These are phyloP conservation scores for Agrochola litura DNA, from an alignment of 2,888 invertebrate genomes.

Conservation along the genomic window DNA sequence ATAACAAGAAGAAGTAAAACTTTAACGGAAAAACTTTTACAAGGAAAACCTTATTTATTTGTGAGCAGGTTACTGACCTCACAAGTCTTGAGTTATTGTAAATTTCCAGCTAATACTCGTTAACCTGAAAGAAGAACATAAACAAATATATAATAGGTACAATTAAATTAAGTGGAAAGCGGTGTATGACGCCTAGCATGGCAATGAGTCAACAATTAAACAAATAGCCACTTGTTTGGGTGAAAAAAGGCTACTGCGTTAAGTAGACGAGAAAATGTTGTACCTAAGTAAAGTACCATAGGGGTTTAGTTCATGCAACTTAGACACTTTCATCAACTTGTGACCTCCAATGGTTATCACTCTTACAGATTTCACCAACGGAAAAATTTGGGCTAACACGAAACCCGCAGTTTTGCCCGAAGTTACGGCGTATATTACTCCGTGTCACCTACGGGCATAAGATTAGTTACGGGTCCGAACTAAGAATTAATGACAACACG, in stretches of 20 bases:
- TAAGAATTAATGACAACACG: no score
- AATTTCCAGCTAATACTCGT: constrained; percentile 5
- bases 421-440: no score
- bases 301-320: no score
- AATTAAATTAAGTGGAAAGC: constrained; percentile 32
- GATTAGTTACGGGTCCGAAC: no score
- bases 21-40: constrained; percentile 42
- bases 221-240: background rate
- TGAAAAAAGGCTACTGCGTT: background rate
- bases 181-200: background rate
- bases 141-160: constrained; percentile 4
- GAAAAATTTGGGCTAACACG: background rate
- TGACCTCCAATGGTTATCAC: no score
- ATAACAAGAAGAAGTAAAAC: constrained; percentile 2
- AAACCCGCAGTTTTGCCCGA: no score
- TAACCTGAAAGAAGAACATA: constrained; percentile 1
- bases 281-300: no score
- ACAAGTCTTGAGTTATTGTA: constrained; percentile 1
- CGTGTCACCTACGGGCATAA: no score
- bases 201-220: background rate
- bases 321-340: no score
- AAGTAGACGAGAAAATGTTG: background rate
- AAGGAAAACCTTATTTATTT: constrained; percentile 24
- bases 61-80: constrained; percentile 24
- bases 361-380: background rate